phyloP scores from a whole-genome alignment of 2,113 vertebrate genomes.

The Malurus cyaneus region DNA sequence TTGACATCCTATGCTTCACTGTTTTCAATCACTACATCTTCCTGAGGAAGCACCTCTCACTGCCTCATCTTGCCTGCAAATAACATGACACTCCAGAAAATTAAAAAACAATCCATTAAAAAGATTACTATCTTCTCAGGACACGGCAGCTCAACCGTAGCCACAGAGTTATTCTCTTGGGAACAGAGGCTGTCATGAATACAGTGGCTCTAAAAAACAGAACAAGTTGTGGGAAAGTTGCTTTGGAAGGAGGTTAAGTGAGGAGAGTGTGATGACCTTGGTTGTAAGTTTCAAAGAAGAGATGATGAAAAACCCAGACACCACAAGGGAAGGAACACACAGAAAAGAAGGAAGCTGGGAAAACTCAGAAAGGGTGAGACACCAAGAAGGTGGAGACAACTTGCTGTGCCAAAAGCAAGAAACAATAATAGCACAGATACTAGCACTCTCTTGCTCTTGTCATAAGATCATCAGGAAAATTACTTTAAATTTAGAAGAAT shows the following conservation, averaged over 20 bases:
- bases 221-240: background rate
- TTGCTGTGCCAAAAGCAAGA: background rate
- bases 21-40: background rate
- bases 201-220: background rate
- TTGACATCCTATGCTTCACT: background rate
- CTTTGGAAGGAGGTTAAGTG: background rate
- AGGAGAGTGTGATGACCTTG: background rate
- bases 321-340: background rate
- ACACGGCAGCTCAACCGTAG: background rate
- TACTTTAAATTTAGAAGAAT: slow-evolving; percentile 33
- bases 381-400: background rate
- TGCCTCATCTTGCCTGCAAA: background rate
- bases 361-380: background rate
- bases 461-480: background rate
- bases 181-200: background rate
- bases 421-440: slow-evolving; percentile 15
- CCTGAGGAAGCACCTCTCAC: background rate
- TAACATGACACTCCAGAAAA: background rate
- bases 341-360: background rate
- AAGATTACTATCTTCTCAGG: background rate
- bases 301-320: background rate
- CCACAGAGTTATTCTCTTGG: background rate
- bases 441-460: background rate
- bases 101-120: background rate
- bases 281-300: background rate